Evolutionary conservation across 2,888 invertebrate genomes (phyloP), one percentile per base, ranked within the genome.

Genomic region (Troilus luridus): DNA sequence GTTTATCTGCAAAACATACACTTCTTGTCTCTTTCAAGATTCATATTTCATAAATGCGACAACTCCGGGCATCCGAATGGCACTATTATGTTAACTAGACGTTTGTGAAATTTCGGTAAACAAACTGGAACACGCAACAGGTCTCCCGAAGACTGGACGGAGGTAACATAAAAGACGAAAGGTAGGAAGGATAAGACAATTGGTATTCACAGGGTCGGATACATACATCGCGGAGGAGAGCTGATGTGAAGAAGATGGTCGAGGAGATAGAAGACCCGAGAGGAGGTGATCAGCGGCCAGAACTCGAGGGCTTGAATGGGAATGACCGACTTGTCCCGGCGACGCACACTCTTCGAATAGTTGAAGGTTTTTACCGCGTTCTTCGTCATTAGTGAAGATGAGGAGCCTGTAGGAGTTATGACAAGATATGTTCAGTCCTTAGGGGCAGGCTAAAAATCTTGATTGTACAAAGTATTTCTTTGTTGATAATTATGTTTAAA

Each of bases 71-170:
- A 77, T 77, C 41, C 17, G 41, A 77, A 77, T 77, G 27, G 72
- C 17, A 1, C 72, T 77, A 77, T 77, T 77, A 77, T 77, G 72
- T 77, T 77, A 77, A 77, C 27, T 41, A 27, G 27, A 8, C 56
- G 85, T 85, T 85, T 85, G 85, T 85, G 85, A 85, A 85, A 85
- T 85, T 58, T 85, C 85, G 85, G 85, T 85, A 77, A 77, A 77
- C 72, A 54, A 85, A 56, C 56, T 41, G n/a, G 21, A 24, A 56
- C 85, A 85, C 85, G 85, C 85, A 85, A 85, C 85, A 54, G 56
- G 85, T 85, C 85, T n/a, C 27, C 85, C 17, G n/a, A 77, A 27
- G 2, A 56, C 85, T 58, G 56, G 56, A 56, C 21, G 17, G 9
- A 85, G 12, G 41, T 41, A 12, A 85, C 0, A n/a, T 54, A 85